Percentiles rank a stretch among this genome's conserved stretches.
Conservation (phyloP, 2,797 vertebrate species). For the Microhierax caerulescens region DNA sequence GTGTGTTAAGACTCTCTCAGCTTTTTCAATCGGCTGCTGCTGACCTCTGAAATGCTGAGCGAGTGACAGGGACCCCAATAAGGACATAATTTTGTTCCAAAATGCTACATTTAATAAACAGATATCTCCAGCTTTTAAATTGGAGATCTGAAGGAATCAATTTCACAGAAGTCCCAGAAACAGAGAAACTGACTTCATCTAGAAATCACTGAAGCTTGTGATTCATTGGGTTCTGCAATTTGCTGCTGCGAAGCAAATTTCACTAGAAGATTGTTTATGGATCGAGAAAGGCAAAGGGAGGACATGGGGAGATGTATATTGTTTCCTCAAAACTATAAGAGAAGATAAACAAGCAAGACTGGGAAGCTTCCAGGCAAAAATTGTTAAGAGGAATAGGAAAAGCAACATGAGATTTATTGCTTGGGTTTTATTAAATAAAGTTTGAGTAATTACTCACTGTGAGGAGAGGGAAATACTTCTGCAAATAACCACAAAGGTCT, state of each 20-base stretch:
- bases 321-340: background rate
- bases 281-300: background rate
- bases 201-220: background rate
- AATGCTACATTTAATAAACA: background rate
- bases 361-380: background rate
- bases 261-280: background rate
- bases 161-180: background rate
- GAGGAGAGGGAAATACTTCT: background rate
- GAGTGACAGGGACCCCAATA: background rate
- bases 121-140: background rate
- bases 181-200: background rate
- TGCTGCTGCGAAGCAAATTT: background rate
- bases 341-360: background rate
- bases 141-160: conserved; percentile 1
- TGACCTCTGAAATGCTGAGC: background rate
- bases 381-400: background rate
- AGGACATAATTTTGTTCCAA: background rate
- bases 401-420: background rate
- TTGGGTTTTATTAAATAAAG: background rate
- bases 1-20: background rate
- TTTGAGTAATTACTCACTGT: background rate
- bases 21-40: background rate
- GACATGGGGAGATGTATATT: background rate
- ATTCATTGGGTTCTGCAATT: background rate
- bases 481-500: background rate